Conservation (phyloP, 2,888 invertebrate species). For the Sinopyrophorus schimmeli region DNA sequence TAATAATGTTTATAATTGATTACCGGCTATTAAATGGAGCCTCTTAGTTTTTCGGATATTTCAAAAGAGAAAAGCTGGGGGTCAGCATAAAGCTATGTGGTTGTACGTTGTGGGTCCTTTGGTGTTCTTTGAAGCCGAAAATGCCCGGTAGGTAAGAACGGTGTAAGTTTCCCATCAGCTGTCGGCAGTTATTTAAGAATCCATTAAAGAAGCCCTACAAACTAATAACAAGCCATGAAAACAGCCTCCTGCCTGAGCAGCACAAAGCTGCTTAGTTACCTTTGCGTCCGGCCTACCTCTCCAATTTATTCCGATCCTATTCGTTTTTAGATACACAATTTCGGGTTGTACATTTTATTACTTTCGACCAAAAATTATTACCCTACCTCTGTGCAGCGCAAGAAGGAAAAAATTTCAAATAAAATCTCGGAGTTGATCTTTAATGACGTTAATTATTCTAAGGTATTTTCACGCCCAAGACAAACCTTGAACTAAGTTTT, state of each 20-base stretch:
- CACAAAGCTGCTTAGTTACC: constrained; percentile 31
- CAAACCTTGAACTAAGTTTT: constrained; percentile 20
- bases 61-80: no score
- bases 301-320: constrained; percentile 12
- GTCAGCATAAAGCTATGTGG: no score
- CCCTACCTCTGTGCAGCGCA: no score
- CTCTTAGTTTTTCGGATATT: no score
- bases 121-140: no score
- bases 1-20: no score
- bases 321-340: constrained; percentile 23
- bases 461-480: constrained; percentile 11
- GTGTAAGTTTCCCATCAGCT: constrained; percentile 37
- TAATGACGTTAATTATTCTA: constrained; percentile 8
- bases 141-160: constrained; percentile 19
- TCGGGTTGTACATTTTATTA: constrained; percentile 12
- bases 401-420: constrained; percentile 14
- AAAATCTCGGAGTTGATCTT: constrained; percentile 4
- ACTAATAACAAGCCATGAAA: constrained; percentile 49
- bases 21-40: no score
- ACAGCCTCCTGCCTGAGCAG: constrained; percentile 37
- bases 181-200: constrained; percentile 52
- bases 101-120: no score
- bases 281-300: constrained; percentile 24
- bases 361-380: no score
- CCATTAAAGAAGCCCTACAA: constrained; percentile 50